Conservation (phyloP, 2,888 invertebrate species). For the Norana najaformis region DNA sequence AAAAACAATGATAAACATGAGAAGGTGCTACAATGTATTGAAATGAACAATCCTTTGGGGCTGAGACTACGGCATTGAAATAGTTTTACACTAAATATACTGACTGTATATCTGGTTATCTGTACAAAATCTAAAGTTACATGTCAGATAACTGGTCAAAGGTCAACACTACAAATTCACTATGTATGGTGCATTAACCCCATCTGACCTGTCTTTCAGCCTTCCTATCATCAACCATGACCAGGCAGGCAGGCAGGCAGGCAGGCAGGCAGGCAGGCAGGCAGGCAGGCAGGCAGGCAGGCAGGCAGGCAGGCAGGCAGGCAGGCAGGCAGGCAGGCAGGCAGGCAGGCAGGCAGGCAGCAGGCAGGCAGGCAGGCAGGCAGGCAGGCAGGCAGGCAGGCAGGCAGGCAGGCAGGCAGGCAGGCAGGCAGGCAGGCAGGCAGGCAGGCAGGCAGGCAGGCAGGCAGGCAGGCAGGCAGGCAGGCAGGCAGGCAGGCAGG, state of each 20-base stretch:
- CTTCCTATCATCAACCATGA: constrained; percentile 13
- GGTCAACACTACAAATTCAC: neutral
- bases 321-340: neutral
- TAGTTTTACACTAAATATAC: neutral
- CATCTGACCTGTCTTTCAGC: neutral
- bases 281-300: neutral
- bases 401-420: neutral
- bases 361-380: no score
- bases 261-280: no score
- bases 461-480: neutral
- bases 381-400: neutral
- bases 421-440: neutral
- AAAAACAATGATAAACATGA: no score
- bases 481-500: neutral
- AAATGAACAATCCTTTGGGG: neutral
- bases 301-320: neutral
- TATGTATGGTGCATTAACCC: neutral
- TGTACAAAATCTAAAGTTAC: neutral
- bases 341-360: neutral
- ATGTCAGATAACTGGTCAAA: neutral
- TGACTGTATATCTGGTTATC: neutral
- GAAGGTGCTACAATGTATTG: no score
- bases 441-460: neutral
- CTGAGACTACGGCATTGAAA: neutral
- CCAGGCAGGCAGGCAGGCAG: neutral